Conservation (phyloP, 2,888 invertebrate species). For the Hypselothyrea guttata region DNA sequence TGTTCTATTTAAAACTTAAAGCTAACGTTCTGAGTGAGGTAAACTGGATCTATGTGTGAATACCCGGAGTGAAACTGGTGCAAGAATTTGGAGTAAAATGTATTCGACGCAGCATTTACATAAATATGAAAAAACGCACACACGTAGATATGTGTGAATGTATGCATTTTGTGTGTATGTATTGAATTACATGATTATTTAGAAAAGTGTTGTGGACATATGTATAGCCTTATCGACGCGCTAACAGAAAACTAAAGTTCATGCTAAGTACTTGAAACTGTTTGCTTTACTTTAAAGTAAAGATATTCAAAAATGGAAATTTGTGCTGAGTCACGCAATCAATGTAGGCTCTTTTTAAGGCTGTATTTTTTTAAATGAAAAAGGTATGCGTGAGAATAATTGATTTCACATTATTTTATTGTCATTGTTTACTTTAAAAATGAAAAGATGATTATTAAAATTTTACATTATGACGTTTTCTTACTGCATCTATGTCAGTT, state of each 20-base stretch:
- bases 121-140: neutral
- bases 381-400: conserved; percentile 67
- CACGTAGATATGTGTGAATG: conserved; percentile 28
- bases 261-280: conserved; percentile 55
- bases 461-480: conserved; percentile 44
- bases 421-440: conserved; percentile 72
- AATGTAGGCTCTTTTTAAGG: conserved; percentile 56
- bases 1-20: neutral
- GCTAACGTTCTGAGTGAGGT: no score
- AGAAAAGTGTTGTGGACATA: conserved; percentile 40
- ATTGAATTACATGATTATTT: conserved; percentile 12
- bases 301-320: conserved; percentile 52
- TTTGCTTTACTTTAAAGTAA: conserved; percentile 53
- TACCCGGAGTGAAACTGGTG: no score
- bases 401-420: conserved; percentile 69
- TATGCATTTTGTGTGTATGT: conserved; percentile 10
- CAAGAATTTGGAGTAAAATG: no score
- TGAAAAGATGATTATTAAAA: conserved; percentile 66
- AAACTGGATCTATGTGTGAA: no score
- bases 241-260: conserved; percentile 47
- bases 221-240: conserved; percentile 21
- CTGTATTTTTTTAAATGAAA: conserved; percentile 51
- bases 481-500: conserved; percentile 20
- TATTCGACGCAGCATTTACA: no score
- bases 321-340: conserved; percentile 57